Conservation (phyloP, 2,797 vertebrate species). For the Hapalemur alaotrensis region DNA sequence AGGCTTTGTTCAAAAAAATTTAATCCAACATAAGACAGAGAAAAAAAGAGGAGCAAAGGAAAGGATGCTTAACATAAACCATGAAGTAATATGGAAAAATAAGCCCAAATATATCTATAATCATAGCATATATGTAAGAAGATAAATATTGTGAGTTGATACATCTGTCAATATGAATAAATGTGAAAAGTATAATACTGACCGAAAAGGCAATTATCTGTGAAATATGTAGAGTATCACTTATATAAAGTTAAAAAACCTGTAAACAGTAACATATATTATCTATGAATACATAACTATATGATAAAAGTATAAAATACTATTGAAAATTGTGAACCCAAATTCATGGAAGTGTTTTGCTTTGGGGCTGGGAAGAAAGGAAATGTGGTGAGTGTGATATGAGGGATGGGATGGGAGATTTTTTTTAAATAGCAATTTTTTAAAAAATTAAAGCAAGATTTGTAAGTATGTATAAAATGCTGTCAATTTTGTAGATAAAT, state of each 20-base stretch:
- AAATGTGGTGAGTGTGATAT: background rate
- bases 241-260: background rate
- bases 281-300: background rate
- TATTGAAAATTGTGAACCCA: conserved; percentile 1
- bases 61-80: background rate
- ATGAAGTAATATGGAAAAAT: background rate
- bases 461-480: background rate
- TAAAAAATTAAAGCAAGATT: background rate
- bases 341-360: background rate
- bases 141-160: background rate
- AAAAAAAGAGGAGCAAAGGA: background rate
- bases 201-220: background rate
- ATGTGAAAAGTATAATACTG: background rate
- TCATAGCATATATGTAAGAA: background rate
- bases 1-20: background rate
- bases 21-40: background rate
- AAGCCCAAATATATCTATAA: background rate
- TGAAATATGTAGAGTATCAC: background rate
- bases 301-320: background rate
- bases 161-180: background rate
- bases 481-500: background rate
- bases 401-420: background rate
- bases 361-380: background rate
- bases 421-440: background rate
- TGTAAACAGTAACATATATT: background rate